phyloP scores from a whole-genome alignment of 2,888 invertebrate genomes.

The Pyrrhopygopsis socrates region DNA sequence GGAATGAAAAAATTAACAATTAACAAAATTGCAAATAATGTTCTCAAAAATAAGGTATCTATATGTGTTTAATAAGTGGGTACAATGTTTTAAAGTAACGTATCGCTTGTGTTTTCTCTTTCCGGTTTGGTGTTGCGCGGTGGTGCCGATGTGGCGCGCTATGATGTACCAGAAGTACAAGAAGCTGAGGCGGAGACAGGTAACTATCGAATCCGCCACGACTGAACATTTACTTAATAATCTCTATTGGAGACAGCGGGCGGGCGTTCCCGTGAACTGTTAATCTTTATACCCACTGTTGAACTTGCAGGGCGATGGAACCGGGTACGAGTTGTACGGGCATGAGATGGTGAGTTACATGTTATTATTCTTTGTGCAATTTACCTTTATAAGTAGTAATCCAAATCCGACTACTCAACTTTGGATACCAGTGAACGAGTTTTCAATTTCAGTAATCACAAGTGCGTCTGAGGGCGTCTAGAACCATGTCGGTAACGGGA shows the following conservation, averaged over 20 bases:
- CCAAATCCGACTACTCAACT: too few species aligned
- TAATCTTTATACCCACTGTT: conserved; percentile 95
- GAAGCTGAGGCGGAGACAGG: conserved; percentile 98
- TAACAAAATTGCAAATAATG: too few species aligned
- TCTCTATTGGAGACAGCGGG: too few species aligned
- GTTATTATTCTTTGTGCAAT: neutral
- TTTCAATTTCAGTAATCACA: too few species aligned
- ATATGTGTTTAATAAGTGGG: too few species aligned
- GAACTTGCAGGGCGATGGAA: conserved; percentile 98
- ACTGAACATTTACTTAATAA: too few species aligned
- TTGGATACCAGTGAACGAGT: too few species aligned
- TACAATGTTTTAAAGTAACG: conserved; percentile 48
- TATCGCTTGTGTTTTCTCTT: conserved; percentile 38
- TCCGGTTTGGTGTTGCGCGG: conserved; percentile 41
- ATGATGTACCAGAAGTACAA: conserved; percentile 97
- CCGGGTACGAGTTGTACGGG: conserved; percentile 97
- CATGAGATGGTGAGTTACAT: conserved; percentile 97
- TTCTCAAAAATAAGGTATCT: too few species aligned
- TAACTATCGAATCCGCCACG: conserved; percentile 93
- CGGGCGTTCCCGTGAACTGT: conserved; percentile 86
- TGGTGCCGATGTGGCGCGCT: conserved; percentile 85
- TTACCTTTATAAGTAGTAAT: too few species aligned
- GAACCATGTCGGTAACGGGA: too few species aligned
- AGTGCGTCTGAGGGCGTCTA: too few species aligned
- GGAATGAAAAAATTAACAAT: too few species aligned